Base-by-base conservation (phyloP, 2,888 invertebrate genomes). In the Mechanitis messenoides region DNA sequence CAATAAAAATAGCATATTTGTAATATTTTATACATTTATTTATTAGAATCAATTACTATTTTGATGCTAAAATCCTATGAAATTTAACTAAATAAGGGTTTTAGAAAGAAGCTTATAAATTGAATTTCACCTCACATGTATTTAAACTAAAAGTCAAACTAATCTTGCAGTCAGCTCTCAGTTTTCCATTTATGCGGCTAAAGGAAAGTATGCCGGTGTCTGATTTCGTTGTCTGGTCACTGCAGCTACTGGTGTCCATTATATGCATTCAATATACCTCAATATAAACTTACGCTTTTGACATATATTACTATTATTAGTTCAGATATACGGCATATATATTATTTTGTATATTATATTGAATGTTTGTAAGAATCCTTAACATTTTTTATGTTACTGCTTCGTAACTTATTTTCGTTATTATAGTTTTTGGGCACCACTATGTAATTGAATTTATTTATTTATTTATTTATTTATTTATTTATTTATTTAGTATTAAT, bases 121-220 rank as follows among this genome's bases (percentile, higher is more conserved):
- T 50, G 2, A 31, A 50, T 7, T 50, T 50, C 50, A 31, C 31
- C 6, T 31, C 50, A 50, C 31, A 50, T 50, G 20, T 35, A 20
- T 31, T 31, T 31, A 50, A 6, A 5, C 11, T 50, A 50, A 50
- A 50, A 50, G 31, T 42, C 9, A 42, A 9, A 42, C 42, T 50
- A 50, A 50, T 12, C 31, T 50, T 6, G 7, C 20, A 31, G 50
- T 50, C 47, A n/a, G 71, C 73, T 71, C 73, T 71, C 74, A 75
- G 71, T 71, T 86, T 84, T 85, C 82, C 82, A 79, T 83, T 84
- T 76, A 78, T 80, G 77, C 74, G 76, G 77, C 74, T 80, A 75
- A 78, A 81, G 75, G 83, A 86, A 87, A 86, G 85, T 85, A 75
- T 84, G 85, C 82, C 84, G 76, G 74, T 72, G 81, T 83, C 80